Percentiles rank a stretch among this genome's conserved stretches.
These are phyloP conservation scores for Pangasianodon gigas DNA, from an alignment of 2,113 vertebrate species.

Conservation along the genomic window DNA sequence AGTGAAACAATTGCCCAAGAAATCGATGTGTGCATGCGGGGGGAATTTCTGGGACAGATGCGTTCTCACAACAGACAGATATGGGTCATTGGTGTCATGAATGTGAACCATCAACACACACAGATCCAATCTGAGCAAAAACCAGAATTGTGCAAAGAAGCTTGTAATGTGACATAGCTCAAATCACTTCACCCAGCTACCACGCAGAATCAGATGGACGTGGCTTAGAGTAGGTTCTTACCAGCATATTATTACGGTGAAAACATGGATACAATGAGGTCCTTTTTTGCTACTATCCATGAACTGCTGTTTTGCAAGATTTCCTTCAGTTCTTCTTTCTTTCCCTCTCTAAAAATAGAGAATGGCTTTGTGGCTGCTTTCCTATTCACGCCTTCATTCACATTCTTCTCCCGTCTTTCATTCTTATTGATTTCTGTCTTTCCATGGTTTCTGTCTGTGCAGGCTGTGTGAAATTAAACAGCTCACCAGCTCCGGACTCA, in stretches of 20 bases:
- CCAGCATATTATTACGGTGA: not conserved
- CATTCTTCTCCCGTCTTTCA: conserved; percentile 31
- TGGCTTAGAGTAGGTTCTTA: not conserved
- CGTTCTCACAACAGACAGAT: not conserved
- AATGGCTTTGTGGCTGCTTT: not conserved
- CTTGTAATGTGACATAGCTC: not conserved
- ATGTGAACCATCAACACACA: not conserved
- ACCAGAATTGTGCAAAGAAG: not conserved
- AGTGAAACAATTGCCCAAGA: not conserved
- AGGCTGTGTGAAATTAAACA: conserved; percentile 53
- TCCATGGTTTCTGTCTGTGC: conserved; percentile 46
- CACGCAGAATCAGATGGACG: not conserved
- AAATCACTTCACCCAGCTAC: not conserved
- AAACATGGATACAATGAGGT: not conserved
- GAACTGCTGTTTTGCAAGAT: not conserved
- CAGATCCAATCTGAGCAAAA: not conserved
- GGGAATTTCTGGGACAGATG: not conserved
- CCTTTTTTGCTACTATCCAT: not conserved
- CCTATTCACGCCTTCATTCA: conserved; percentile 45
- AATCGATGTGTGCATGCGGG: not conserved
- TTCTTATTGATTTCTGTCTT: conserved; percentile 48
- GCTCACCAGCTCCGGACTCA: conserved; percentile 24
- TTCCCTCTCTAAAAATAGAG: conserved; percentile 17
- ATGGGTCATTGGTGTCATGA: not conserved
- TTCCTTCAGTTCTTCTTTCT: not conserved